phyloP scores from a whole-genome alignment of 1,140 invertebrate genomes.

The Panonychus citri region DNA sequence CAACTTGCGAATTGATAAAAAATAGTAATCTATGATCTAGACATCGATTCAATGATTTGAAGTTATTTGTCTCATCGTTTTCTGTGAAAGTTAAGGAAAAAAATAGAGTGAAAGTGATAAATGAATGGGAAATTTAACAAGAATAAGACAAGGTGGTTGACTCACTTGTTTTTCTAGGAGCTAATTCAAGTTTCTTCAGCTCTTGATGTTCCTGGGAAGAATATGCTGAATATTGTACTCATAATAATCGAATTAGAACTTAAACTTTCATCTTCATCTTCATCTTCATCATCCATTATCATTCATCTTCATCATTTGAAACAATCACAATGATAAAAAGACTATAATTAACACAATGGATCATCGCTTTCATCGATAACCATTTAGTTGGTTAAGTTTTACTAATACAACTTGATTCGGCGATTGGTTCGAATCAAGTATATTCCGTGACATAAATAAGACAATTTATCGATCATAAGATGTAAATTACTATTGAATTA shows the following conservation, averaged over 20 bases:
- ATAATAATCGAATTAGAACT: conserved; percentile 25
- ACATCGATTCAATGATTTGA: not conserved
- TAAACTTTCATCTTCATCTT: not conserved
- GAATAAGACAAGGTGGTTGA: not conserved
- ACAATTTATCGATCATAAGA: no score
- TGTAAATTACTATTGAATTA: no score
- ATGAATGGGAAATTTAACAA: not conserved
- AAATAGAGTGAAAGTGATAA: not conserved
- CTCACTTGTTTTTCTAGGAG: not conserved
- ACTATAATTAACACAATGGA: no score
- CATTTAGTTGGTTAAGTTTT: no score
- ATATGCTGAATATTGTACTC: conserved; percentile 36
- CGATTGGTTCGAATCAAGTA: no score
- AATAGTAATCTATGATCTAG: not conserved
- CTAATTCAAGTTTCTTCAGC: not conserved
- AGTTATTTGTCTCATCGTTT: not conserved
- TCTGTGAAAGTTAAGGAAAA: no score
- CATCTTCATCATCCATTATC: no score
- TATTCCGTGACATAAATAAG: no score
- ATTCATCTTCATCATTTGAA: no score
- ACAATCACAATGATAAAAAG: no score
- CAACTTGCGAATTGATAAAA: not conserved
- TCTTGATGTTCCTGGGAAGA: conserved; percentile 35
- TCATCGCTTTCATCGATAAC: no score
- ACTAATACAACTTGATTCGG: no score